Percentiles rank a stretch among this genome's conserved stretches.
phyloP scores from a whole-genome alignment of 1,140 invertebrate genomes.

The Oncopeltus fasciatus region DNA sequence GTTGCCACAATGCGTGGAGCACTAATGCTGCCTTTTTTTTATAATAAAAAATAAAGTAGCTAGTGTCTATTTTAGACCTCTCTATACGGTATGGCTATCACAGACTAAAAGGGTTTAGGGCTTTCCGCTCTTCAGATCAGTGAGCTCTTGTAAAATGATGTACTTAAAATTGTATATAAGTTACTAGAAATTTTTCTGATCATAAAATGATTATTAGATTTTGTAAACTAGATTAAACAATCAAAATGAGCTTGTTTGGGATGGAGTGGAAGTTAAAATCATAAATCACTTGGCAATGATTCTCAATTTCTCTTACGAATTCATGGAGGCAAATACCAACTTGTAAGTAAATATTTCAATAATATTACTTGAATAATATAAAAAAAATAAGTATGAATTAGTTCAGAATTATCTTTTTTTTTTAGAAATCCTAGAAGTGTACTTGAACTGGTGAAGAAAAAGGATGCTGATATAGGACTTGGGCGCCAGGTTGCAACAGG shows the following conservation, averaged over 20 bases:
- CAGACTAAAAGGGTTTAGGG: too few species aligned
- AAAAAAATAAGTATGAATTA: neutral
- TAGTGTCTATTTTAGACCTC: too few species aligned
- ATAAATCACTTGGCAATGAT: slow-evolving; percentile 40
- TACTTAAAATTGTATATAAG: too few species aligned
- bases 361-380: neutral
- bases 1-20: too few species aligned
- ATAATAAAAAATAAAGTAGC: too few species aligned
- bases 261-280: slow-evolving; percentile 50
- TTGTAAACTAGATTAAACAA: too few species aligned
- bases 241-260: slow-evolving; percentile 33
- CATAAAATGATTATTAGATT: too few species aligned
- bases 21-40: too few species aligned
- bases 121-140: too few species aligned
- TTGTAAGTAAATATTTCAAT: slow-evolving; percentile 16
- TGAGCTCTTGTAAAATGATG: too few species aligned
- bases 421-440: slow-evolving; percentile 27
- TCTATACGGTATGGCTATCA: too few species aligned
- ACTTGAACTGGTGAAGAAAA: slow-evolving; percentile 32
- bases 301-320: slow-evolving; percentile 53
- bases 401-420: neutral
- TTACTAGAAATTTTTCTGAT: too few species aligned
- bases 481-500: slow-evolving; percentile 49
- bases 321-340: slow-evolving; percentile 36
- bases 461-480: slow-evolving; percentile 42